Percentiles rank a stretch among this genome's conserved stretches.
Conservation (phyloP, 1,140 invertebrate genomes). For the Drosophila equinoxialis region DNA sequence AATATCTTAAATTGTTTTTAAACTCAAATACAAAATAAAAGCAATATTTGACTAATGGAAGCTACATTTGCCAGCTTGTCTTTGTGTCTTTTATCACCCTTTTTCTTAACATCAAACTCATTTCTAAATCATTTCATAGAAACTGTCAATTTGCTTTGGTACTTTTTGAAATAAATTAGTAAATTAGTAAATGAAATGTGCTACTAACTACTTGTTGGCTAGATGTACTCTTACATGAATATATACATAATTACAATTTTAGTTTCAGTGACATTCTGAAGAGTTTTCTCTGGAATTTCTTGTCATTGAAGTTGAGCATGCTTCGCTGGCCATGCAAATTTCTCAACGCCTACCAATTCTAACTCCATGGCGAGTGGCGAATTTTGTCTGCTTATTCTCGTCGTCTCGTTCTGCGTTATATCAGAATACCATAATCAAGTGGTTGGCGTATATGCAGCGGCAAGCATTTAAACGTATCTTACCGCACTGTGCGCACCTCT, state of each 20-base stretch:
- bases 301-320: neutral
- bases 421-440: conserved; percentile 14
- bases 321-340: neutral
- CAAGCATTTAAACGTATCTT: conserved; percentile 1
- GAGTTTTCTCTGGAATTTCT: neutral
- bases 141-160: neutral
- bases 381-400: neutral
- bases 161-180: neutral
- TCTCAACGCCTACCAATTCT: neutral
- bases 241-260: neutral
- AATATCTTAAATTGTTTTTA: too few relatives aligned
- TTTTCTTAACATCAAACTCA: too few relatives aligned
- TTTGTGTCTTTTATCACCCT: neutral
- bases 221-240: neutral
- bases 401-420: neutral
- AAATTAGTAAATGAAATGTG: neutral
- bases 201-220: neutral
- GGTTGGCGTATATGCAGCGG: neutral
- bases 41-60: too few relatives aligned
- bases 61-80: too few relatives aligned
- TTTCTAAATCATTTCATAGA: too few relatives aligned
- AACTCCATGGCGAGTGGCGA: neutral
- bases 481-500: conserved; percentile 11
- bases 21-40: too few relatives aligned
- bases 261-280: neutral